Percentiles rank a stretch among this genome's conserved stretches.
phyloP scores from a whole-genome alignment of 2,113 vertebrate genomes.

The Octodon degus region DNA sequence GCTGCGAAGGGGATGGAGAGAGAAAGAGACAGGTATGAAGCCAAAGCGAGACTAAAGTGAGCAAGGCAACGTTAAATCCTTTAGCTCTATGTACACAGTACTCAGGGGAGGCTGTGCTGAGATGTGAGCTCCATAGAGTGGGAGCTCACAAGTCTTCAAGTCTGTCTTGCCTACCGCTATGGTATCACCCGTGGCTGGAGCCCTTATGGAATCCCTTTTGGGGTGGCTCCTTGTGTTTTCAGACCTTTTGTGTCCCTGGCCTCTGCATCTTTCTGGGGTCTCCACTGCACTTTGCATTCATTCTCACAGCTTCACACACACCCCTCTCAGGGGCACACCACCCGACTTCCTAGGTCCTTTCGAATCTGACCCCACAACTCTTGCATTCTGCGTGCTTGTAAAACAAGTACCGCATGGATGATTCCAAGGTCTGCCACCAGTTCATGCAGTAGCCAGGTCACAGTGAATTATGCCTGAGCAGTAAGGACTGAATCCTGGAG shows the following conservation, averaged over 20 bases:
- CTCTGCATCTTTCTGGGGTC: background rate
- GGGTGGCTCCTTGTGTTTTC: background rate
- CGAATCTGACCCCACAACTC: background rate
- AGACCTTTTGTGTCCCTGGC: background rate
- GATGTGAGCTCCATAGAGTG: background rate
- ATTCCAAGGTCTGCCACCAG: background rate
- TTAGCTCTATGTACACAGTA: background rate
- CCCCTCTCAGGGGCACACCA: background rate
- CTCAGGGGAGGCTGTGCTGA: background rate
- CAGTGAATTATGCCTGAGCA: background rate
- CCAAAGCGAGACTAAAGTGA: background rate
- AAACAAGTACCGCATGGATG: background rate
- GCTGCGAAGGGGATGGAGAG: background rate
- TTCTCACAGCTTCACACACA: background rate
- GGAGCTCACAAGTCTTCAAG: too few species aligned
- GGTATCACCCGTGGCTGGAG: background rate
- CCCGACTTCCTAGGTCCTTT: background rate
- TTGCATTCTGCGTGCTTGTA: background rate
- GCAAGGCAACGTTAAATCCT: background rate
- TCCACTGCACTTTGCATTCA: background rate
- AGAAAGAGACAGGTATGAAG: background rate
- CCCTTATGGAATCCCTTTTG: background rate
- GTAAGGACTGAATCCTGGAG: background rate
- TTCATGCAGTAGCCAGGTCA: background rate
- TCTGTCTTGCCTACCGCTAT: background rate